These are phyloP conservation scores for Drosophila lacicola DNA, from an alignment of 2,888 invertebrate genomes.

Conservation along the genomic window DNA sequence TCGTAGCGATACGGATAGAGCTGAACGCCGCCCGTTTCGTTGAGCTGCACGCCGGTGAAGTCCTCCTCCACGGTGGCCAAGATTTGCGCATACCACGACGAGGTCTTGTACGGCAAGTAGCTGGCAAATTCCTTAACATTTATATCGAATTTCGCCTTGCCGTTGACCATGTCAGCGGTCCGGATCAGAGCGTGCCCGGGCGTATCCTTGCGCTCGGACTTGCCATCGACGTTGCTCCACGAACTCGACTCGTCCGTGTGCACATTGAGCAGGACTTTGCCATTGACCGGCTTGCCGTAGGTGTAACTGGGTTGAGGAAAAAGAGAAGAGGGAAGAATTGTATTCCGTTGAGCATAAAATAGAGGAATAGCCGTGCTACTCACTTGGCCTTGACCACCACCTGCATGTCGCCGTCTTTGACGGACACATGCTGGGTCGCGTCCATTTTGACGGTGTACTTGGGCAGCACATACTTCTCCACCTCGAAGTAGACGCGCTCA, in stretches of 20 bases:
- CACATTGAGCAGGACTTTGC: slow-evolving; percentile 92
- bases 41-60: slow-evolving; percentile 92
- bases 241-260: slow-evolving; percentile 87
- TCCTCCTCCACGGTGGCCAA: slow-evolving; percentile 96
- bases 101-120: slow-evolving; percentile 55
- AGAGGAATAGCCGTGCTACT: slow-evolving; percentile 43
- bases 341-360: too few species aligned
- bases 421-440: slow-evolving; percentile 92
- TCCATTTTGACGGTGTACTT: slow-evolving; percentile 95
- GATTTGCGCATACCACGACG: slow-evolving; percentile 84
- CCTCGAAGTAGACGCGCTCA: slow-evolving; percentile 86
- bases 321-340: not conserved
- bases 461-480: slow-evolving; percentile 96
- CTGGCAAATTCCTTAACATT: slow-evolving; percentile 75
- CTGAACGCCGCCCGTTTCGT: slow-evolving; percentile 90
- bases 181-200: slow-evolving; percentile 65
- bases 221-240: slow-evolving; percentile 38
- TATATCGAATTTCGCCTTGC: slow-evolving; percentile 81
- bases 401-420: slow-evolving; percentile 91
- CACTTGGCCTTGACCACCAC: slow-evolving; percentile 88
- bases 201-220: slow-evolving; percentile 21
- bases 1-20: slow-evolving; percentile 92
- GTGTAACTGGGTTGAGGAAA: slow-evolving; percentile 87
- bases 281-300: slow-evolving; percentile 92
- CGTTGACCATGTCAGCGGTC: slow-evolving; percentile 77